Conservation (phyloP, 2,113 vertebrate genomes). For the Paedocypris sp. region DNA sequence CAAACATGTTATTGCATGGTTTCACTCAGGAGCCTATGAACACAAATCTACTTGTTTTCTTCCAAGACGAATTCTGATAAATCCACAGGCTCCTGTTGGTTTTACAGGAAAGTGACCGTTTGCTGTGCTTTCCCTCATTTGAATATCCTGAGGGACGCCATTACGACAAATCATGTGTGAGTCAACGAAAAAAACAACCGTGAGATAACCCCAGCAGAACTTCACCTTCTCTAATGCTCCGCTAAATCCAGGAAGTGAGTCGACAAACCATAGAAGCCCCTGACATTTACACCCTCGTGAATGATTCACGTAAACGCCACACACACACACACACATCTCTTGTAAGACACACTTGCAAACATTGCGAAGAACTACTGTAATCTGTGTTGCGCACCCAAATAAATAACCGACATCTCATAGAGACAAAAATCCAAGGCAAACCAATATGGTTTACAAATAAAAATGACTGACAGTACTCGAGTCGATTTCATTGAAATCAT, state of each 20-base stretch:
- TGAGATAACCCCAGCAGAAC: background rate
- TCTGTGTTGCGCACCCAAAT: background rate
- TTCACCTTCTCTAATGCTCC: background rate
- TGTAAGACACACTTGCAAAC: background rate
- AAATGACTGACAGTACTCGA: slow-evolving; percentile 16
- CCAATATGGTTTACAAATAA: slow-evolving; percentile 52
- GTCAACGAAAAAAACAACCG: background rate
- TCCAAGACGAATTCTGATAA: slow-evolving; percentile 26
- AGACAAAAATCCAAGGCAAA: slow-evolving; percentile 38
- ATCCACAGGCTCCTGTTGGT: slow-evolving; percentile 9
- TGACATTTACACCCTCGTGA: slow-evolving; percentile 22
- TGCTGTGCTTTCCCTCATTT: slow-evolving; percentile 28
- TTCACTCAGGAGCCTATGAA: too few relatives aligned
- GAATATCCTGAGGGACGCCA: slow-evolving; percentile 19
- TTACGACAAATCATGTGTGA: slow-evolving; percentile 22
- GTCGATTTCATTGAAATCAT: slow-evolving; percentile 68
- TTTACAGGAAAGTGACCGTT: slow-evolving; percentile 14
- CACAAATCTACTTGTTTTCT: too few relatives aligned
- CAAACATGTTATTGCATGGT: too few relatives aligned
- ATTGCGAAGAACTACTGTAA: background rate
- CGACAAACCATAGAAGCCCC: background rate
- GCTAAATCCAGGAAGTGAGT: background rate
- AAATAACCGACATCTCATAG: slow-evolving; percentile 6
- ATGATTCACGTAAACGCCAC: slow-evolving; percentile 22
- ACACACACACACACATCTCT: background rate